Evolutionary conservation across 2,113 vertebrate genomes (phyloP).

Genomic region (Lagopus muta): DNA sequence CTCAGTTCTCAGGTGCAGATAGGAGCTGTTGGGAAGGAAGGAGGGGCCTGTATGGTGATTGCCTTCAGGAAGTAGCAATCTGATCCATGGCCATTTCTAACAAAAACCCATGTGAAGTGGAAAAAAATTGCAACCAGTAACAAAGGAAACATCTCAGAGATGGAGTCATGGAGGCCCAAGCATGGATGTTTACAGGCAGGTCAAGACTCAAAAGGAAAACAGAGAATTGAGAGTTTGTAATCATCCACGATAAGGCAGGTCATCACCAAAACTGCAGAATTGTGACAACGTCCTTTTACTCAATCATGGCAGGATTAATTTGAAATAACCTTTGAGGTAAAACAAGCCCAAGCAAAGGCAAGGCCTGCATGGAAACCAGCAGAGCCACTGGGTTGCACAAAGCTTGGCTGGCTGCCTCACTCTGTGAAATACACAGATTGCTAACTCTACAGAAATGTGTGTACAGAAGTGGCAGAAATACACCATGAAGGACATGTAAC

Average conservation of each 20-base stretch:
- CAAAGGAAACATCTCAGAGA: neutral
- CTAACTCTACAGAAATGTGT: neutral
- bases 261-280: neutral
- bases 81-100: neutral
- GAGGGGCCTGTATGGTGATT: constrained; percentile 7
- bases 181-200: neutral
- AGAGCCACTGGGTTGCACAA: neutral
- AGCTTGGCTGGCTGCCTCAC: neutral
- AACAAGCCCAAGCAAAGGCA: neutral
- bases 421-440: neutral
- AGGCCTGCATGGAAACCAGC: neutral
- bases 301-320: neutral
- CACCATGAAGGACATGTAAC: neutral
- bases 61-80: constrained; percentile 3
- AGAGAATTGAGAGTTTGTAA: neutral
- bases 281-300: neutral
- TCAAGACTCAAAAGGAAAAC: neutral
- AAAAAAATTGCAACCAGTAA: constrained; percentile 17
- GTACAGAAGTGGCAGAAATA: neutral
- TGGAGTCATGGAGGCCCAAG: neutral
- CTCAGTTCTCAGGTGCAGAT: neutral
- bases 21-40: neutral
- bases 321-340: neutral
- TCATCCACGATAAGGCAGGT: neutral
- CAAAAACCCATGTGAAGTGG: neutral